Percentiles rank a stretch among this genome's conserved stretches.
These are phyloP conservation scores for Oreochromis spilurus DNA, from an alignment of 2,113 vertebrate species.

Conservation along the genomic window DNA sequence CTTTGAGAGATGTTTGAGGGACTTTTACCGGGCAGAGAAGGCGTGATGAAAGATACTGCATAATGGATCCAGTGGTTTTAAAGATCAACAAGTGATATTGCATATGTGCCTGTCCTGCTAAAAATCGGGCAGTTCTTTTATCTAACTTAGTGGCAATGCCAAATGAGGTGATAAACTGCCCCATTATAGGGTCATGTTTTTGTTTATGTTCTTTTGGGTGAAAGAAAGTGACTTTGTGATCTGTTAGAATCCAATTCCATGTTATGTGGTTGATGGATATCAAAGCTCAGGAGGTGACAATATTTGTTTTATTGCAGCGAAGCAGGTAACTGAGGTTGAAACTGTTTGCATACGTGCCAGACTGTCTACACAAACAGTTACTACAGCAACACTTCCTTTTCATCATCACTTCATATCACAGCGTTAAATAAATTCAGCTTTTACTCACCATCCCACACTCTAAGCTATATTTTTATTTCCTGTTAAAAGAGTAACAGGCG, in stretches of 20 bases:
- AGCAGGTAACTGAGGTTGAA: not conserved
- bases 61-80: not conserved
- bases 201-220: not conserved
- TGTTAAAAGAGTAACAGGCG: conserved; percentile 27
- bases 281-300: not conserved
- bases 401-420: not conserved
- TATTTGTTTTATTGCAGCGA: not conserved
- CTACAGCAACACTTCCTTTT: not conserved
- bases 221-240: not conserved
- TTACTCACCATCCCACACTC: not conserved
- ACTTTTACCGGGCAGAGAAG: accelerated
- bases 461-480: not conserved
- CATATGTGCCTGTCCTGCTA: not conserved
- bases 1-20: not conserved
- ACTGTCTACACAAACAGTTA: not conserved
- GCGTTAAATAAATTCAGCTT: not conserved
- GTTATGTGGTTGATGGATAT: not conserved
- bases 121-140: not conserved
- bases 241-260: not conserved
- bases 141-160: not conserved
- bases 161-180: not conserved
- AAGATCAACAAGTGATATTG: not conserved
- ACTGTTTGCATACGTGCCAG: not conserved
- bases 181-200: not conserved
- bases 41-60: not conserved